Base-by-base conservation (phyloP, 2,113 vertebrate genomes). In the Lanius collurio region DNA sequence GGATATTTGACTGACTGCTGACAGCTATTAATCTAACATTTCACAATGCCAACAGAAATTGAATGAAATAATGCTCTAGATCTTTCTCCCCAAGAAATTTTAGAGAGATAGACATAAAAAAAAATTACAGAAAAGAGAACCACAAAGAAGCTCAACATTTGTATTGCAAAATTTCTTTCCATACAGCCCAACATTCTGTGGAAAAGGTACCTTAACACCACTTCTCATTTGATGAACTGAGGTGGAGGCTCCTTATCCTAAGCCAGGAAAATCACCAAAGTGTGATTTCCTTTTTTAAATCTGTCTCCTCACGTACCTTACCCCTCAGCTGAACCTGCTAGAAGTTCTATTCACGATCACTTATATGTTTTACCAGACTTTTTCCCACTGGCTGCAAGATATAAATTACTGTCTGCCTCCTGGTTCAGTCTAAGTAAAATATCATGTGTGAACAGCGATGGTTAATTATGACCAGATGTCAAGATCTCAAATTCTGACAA, bases 381-480 rank as follows among this genome's bases (percentile, higher is more conserved):
- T 94, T 91, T 42, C 50, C 59, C 84, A 76, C 62, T 87, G 67
- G 80, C 77, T 93, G 23, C n/a, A 80, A 41, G 59, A 47, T 50
- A 85, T 90, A 87, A 95, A 93, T 93, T 76, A 59, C 37, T 83
- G n/a, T 50, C 87, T 87, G 62, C 42, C 53, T 93, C 49, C 65
- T 70, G 49, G 27, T 92, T 80, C 41, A 56, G 53, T 13, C n/a
- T 87, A 55, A 95, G 93, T 90, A 44, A 93, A 95, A 89, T 85
- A 91, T 85, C 78, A 65, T 67, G 53, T 85, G 78, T 87, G 87
- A 94, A 77, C 18, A 83, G 59, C 0, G 0, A 73, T n/a, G 33
- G 31, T 80, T 95, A 96, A 96, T 77, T 70, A 70, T 63, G 84
- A 91, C 78, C 94, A 96, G 89, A 95, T 95, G 94, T 87, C 75